These are phyloP conservation scores for Bradynema listronoti DNA, from an alignment of 1,140 invertebrate species.

Conservation along the genomic window DNA sequence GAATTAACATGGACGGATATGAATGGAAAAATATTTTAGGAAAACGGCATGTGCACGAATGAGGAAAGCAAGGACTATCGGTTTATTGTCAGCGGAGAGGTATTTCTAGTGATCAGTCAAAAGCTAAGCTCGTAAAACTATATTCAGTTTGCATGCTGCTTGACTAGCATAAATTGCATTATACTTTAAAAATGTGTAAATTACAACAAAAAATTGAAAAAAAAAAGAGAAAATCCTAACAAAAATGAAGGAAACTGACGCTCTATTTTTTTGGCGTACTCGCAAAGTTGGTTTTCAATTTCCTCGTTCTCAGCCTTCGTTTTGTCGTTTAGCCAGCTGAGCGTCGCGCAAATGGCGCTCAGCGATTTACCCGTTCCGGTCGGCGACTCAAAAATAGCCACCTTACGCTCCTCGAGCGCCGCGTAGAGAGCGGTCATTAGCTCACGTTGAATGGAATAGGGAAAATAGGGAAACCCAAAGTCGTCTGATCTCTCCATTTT, in stretches of 20 bases:
- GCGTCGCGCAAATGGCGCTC: constrained; percentile 76
- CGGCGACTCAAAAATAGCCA: constrained; percentile 93
- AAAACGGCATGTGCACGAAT: constrained; percentile 47
- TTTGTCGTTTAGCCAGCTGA: constrained; percentile 27
- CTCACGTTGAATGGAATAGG: constrained; percentile 69
- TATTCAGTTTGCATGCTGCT: too few species aligned
- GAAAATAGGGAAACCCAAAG: constrained; percentile 27
- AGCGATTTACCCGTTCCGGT: constrained; percentile 93
- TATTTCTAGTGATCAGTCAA: constrained; percentile 52
- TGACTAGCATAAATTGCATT: too few species aligned
- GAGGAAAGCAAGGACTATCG: constrained; percentile 35
- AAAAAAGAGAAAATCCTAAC: background rate
- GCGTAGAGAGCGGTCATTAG: constrained; percentile 80
- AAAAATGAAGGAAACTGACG: too few species aligned
- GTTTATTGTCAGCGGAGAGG: constrained; percentile 49
- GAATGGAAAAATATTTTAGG: constrained; percentile 24
- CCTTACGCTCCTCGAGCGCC: constrained; percentile 70
- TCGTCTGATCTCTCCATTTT: too few species aligned
- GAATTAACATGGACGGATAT: background rate
- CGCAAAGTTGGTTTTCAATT: background rate
- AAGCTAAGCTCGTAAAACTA: too few species aligned
- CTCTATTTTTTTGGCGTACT: too few species aligned
- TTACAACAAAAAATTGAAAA: constrained; percentile 47
- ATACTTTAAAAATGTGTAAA: too few species aligned
- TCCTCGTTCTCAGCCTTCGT: constrained; percentile 20